Percentiles rank a stretch among this genome's conserved stretches.
Evolutionary conservation across 2,888 invertebrate species (phyloP).

Genomic region (Hoplodrina blanda): DNA sequence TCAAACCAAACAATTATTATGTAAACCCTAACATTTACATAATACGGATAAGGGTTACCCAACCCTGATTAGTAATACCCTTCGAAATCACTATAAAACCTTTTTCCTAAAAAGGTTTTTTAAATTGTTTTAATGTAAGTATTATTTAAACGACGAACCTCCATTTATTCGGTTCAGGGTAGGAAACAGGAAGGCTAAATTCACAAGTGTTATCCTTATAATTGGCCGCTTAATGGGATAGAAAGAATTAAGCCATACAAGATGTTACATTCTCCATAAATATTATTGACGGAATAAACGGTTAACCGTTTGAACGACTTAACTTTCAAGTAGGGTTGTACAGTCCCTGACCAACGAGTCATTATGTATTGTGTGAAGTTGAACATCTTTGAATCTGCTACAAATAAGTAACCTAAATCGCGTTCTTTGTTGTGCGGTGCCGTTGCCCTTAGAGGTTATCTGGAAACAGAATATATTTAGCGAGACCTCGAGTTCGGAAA

Average conservation of each 20-base stretch:
- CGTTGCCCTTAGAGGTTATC: constrained; percentile 81
- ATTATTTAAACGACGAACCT: too few relatives aligned
- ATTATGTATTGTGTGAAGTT: constrained; percentile 76
- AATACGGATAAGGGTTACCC: background rate
- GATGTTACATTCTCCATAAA: background rate
- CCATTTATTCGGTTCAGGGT: too few relatives aligned
- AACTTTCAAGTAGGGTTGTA: background rate
- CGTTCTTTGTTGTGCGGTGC: constrained; percentile 77
- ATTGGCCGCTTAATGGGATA: too few relatives aligned
- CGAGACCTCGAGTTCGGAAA: constrained; percentile 76
- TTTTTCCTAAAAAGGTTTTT: too few relatives aligned
- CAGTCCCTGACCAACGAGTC: constrained; percentile 19
- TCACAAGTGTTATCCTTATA: too few relatives aligned
- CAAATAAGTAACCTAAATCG: constrained; percentile 80
- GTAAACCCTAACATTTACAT: too few relatives aligned
- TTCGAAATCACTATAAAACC: too few relatives aligned
- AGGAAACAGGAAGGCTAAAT: too few relatives aligned
- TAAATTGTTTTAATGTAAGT: too few relatives aligned
- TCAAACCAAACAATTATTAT: too few relatives aligned
- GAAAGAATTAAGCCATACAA: background rate
- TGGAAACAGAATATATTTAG: constrained; percentile 79
- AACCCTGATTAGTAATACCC: background rate
- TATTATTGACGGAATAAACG: background rate
- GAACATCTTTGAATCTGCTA: constrained; percentile 72
- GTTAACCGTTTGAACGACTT: background rate